Base-by-base conservation (phyloP, 1,140 invertebrate species). In the Planococcus citri region DNA sequence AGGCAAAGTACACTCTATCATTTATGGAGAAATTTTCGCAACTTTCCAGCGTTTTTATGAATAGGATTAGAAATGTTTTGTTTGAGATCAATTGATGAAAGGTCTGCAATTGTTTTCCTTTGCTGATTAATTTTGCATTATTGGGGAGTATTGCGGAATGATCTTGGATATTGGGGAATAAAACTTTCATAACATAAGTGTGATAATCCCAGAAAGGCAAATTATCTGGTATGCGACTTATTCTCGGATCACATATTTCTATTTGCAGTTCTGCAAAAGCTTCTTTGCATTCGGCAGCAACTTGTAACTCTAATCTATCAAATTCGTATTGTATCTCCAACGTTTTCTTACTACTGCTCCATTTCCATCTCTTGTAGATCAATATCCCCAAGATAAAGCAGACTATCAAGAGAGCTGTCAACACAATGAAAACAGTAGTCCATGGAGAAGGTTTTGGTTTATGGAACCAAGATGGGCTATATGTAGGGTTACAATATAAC, bases 311-410 rank as follows among this genome's bases (percentile, higher is more conserved):
- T 72, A 99, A 81, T 72, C 96, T 95, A 81, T 99, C 97, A 95
- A 99, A 99, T 80, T 99, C 95, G 77, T 97, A 95, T 80, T 98
- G 95, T 93, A 99, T 96, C 78, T 95, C 96, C 76, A n/a, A n/a
- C n/a, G n/a, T n/a, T n/a, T 97, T 98, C 71, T 38, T 98, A 95
- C 58, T 95, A 85, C 76, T 92, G 95, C 76, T 92, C 97, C 80
- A 98, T 94, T 14, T 96, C 9, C 93, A 95, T 78, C 98, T 99
- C 73, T 94, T 84, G 71, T 91, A 84, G 80, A 98, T 98, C 37
- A 93, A 91, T 75, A 98, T 90, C 70, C 98, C 83, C 77, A 97
- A 91, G 25, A 87, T 86, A n/a, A n/a, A n/a, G n/a, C n/a, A n/a
- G 70, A 96, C 86, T 76, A 97, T 90, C 24, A 85, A 76, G 2